Percentiles rank a stretch among this genome's conserved stretches.
phyloP scores from a whole-genome alignment of 1,140 invertebrate species.

The Bombus picipes region DNA sequence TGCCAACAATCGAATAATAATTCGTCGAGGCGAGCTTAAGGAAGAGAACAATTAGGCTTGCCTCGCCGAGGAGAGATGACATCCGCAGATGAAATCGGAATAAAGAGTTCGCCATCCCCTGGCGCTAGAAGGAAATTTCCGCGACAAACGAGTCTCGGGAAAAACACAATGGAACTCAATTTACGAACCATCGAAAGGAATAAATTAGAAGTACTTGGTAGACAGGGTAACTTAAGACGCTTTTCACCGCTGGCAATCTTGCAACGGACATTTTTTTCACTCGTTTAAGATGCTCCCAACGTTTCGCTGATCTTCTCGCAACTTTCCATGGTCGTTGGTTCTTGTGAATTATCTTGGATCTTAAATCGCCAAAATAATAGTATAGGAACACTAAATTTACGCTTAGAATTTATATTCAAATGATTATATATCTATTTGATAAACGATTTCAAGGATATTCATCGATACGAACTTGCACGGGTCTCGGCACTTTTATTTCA shows the following conservation, averaged over 20 bases:
- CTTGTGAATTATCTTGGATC: no score
- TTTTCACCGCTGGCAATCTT: background rate
- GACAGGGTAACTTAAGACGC: background rate
- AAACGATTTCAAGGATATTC: no score
- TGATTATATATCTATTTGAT: no score
- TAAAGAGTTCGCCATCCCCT: background rate
- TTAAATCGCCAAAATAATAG: no score
- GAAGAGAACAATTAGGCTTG: background rate
- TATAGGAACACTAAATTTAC: no score
- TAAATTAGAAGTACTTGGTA: conserved; percentile 11
- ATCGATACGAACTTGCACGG: no score
- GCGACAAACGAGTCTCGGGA: background rate
- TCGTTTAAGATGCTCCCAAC: no score
- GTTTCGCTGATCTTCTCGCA: no score
- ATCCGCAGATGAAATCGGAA: background rate
- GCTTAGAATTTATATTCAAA: no score
- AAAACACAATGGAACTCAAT: conserved; percentile 11
- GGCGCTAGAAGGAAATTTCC: background rate
- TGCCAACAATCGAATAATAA: background rate
- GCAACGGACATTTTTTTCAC: no score
- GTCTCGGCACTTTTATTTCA: no score
- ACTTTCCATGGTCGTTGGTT: no score
- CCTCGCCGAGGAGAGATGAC: background rate
- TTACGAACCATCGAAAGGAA: conserved; percentile 6
- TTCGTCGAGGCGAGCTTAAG: background rate